phyloP scores from a whole-genome alignment of 2,797 vertebrate species.

The Crypturellus tataupa region DNA sequence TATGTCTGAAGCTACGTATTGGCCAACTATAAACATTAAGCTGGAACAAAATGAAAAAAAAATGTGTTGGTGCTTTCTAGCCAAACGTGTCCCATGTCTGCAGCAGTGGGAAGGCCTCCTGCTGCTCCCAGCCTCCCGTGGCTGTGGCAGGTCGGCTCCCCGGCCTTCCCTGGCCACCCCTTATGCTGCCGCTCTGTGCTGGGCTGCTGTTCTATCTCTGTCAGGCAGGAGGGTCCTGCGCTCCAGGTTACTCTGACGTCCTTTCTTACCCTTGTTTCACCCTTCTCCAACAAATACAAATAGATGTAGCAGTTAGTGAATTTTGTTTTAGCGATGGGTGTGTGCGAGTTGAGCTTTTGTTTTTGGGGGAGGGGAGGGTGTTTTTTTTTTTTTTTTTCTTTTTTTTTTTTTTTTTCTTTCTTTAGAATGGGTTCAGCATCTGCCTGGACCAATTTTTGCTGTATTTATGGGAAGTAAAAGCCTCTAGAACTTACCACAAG shows the following conservation, averaged over 20 bases:
- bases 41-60: not conserved
- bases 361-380: too few species aligned
- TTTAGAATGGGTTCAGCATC: not conserved
- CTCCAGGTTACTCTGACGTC: not conserved
- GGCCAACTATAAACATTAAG: not conserved
- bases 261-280: not conserved
- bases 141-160: not conserved
- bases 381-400: too few species aligned
- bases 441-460: not conserved
- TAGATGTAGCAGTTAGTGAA: not conserved
- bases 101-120: not conserved
- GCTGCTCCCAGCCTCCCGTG: not conserved
- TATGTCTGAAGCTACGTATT: rapidly evolving
- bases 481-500: not conserved
- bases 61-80: not conserved
- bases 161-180: rapidly evolving
- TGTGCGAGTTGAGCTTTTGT: not conserved
- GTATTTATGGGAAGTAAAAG: not conserved
- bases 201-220: not conserved
- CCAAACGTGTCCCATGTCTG: not conserved
- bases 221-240: not conserved
- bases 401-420: not conserved
- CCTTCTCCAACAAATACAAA: not conserved
- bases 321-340: not conserved
- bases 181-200: not conserved